Base-by-base conservation (phyloP, 1,140 invertebrate genomes). In the Drosophila fuyamai region DNA sequence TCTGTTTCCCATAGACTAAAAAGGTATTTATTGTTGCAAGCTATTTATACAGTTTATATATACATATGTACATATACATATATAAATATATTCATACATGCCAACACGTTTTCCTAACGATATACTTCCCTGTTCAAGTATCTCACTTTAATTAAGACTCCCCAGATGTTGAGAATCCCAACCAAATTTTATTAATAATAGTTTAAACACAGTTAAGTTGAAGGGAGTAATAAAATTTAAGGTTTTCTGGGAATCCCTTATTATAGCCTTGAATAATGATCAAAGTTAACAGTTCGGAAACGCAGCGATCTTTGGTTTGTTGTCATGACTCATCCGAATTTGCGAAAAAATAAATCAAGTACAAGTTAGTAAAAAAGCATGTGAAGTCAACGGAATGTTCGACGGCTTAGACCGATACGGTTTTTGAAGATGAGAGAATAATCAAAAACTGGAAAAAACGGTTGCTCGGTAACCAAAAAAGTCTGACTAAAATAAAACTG, bases 201-300 rank as follows among this genome's bases (percentile, higher is more conserved):
- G 16, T 27, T 44, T 6, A 51, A 35, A 14, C 32, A 43, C 35
- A 16, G 38, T 5, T 10, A 1, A 16, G 10, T 29, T 36, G 10
- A 63, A 43, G 18, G n/a, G 13, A n/a, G 13, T 57, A 32, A 51
- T 43, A 14, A 16, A n/a, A 43, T 53, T 29, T 36, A 36, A 36
- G 29, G 14, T 40, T 57, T 57, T 70, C 67, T 71, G 51, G 36
- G 67, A 70, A 71, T 56, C 36, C 27, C 36, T 8, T n/a, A 16
- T 0, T 8, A n/a, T n/a, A 5, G 27, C n/a, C 32, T 36, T 27
- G 46, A 41, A n/a, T 53, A 57, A 50, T 57, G 43, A 29, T 9
- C 38, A 57, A 48, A 70, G 27, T 57, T 41, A 71, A 70, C 65
- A 35, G 12, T 50, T 57, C 18, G 51, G 36, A 71, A 57, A 70